Conservation (phyloP, 2,888 invertebrate genomes). For the Hirtodrosophila alboralis region DNA sequence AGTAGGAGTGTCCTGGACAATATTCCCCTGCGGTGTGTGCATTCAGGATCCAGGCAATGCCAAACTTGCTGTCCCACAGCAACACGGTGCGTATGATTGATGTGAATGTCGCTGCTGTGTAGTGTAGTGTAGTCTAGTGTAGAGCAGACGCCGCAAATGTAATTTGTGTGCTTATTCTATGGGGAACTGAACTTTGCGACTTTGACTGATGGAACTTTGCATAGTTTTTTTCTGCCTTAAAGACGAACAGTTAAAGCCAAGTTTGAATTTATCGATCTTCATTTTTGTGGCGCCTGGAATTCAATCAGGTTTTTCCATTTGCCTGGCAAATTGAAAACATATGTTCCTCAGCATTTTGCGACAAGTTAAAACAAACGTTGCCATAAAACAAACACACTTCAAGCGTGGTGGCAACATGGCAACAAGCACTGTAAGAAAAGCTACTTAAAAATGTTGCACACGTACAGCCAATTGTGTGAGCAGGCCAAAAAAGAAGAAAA, state of each 20-base stretch:
- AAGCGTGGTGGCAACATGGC: no score
- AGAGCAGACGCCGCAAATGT: slow-evolving; percentile 66
- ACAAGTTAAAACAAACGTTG: slow-evolving; percentile 63
- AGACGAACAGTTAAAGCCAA: slow-evolving; percentile 19
- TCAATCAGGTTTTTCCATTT: slow-evolving; percentile 80
- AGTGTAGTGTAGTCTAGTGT: slow-evolving; percentile 35
- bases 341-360: slow-evolving; percentile 46
- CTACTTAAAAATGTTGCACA: slow-evolving; percentile 79
- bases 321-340: slow-evolving; percentile 75
- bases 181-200: slow-evolving; percentile 49
- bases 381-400: slow-evolving; percentile 65
- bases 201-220: slow-evolving; percentile 65
- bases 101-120: slow-evolving; percentile 37
- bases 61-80: slow-evolving; percentile 35
- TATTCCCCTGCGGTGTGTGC: slow-evolving; percentile 44
- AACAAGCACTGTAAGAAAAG: slow-evolving; percentile 58
- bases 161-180: slow-evolving; percentile 62
- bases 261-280: slow-evolving; percentile 46
- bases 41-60: slow-evolving; percentile 38
- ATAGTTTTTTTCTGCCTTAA: slow-evolving; percentile 57
- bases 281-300: slow-evolving; percentile 47
- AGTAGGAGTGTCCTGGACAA: slow-evolving; percentile 27
- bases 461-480: slow-evolving; percentile 77
- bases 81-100: slow-evolving; percentile 75
- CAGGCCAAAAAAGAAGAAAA: slow-evolving; percentile 9